Conservation (phyloP, 2,888 invertebrate genomes). For the Bombylius major region DNA sequence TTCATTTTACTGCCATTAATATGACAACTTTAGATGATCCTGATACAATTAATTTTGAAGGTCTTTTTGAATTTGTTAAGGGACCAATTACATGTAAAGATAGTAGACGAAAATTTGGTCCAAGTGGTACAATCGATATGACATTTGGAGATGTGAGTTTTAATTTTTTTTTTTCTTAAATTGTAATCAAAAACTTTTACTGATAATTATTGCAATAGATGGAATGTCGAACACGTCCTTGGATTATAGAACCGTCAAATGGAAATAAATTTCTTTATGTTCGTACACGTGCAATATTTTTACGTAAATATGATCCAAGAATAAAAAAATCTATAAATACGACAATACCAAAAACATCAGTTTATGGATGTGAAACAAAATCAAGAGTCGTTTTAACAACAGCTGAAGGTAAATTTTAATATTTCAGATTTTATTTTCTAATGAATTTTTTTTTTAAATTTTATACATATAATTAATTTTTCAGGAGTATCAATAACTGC, state of each 20-base stretch:
- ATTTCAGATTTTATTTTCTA: too few relatives aligned
- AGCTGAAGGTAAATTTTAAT: conserved; percentile 36
- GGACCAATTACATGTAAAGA: conserved; percentile 55
- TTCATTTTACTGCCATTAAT: conserved; percentile 66
- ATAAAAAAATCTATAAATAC: conserved; percentile 41
- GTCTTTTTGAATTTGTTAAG: conserved; percentile 67
- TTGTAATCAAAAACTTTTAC: background rate
- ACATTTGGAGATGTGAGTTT: conserved; percentile 35
- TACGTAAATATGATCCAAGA: conserved; percentile 35
- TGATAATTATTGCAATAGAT: conserved; percentile 39
- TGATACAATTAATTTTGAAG: conserved; percentile 71
- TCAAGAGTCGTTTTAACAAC: conserved; percentile 71
- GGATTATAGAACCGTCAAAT: conserved; percentile 64
- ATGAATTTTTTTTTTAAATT: background rate
- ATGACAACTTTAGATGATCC: conserved; percentile 82
- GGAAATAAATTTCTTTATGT: conserved; percentile 64
- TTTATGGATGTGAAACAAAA: conserved; percentile 55
- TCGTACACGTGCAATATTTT: conserved; percentile 54
- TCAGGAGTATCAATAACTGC: conserved; percentile 38
- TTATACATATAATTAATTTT: background rate
- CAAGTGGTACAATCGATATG: conserved; percentile 64
- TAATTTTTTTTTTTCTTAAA: background rate
- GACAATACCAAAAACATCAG: conserved; percentile 43
- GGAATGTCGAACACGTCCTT: conserved; percentile 66
- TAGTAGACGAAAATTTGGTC: conserved; percentile 55